Evolutionary conservation across 2,888 invertebrate species (phyloP).

Genomic region (Entomobrya proxima): DNA sequence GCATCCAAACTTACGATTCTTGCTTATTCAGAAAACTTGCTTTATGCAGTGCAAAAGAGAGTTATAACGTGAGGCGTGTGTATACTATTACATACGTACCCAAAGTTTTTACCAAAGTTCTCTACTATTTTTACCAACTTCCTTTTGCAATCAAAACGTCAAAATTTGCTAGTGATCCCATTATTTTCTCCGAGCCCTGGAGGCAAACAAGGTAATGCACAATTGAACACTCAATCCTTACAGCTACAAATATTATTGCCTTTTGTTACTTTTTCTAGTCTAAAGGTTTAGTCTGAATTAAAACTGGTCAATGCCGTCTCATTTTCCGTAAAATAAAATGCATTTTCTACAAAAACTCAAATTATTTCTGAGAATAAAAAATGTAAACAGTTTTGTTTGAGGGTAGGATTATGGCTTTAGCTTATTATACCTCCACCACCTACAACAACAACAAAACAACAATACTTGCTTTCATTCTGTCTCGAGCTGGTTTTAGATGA

Average conservation of each 20-base stretch:
- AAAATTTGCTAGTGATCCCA: slow-evolving; percentile 62
- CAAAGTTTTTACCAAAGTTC: not conserved
- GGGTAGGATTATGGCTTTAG: not conserved
- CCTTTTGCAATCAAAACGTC: slow-evolving; percentile 62
- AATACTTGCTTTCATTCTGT: not conserved
- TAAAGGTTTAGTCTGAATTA: not conserved
- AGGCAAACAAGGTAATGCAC: slow-evolving; percentile 52
- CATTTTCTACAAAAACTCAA: not conserved
- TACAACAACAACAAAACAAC: not conserved
- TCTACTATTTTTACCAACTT: slow-evolving; percentile 54
- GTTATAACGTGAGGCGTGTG: not conserved
- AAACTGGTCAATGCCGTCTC: not conserved
- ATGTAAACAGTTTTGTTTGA: not conserved
- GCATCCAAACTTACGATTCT: not conserved
- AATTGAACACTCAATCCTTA: slow-evolving; percentile 43
- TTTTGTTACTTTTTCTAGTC: not conserved
- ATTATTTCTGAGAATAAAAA: not conserved
- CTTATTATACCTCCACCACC: too few species aligned
- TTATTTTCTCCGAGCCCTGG: slow-evolving; percentile 50
- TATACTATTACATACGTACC: not conserved
- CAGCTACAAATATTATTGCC: slow-evolving; percentile 40
- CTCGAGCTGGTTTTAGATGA: not conserved
- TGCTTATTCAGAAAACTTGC: not conserved
- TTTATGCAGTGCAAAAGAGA: not conserved
- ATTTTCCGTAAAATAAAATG: not conserved